A percentile compares a stretch with the other conserved stretches of the same genome.
phyloP scores from a whole-genome alignment of 2,888 invertebrate genomes.

The Drosophila lutescens region DNA sequence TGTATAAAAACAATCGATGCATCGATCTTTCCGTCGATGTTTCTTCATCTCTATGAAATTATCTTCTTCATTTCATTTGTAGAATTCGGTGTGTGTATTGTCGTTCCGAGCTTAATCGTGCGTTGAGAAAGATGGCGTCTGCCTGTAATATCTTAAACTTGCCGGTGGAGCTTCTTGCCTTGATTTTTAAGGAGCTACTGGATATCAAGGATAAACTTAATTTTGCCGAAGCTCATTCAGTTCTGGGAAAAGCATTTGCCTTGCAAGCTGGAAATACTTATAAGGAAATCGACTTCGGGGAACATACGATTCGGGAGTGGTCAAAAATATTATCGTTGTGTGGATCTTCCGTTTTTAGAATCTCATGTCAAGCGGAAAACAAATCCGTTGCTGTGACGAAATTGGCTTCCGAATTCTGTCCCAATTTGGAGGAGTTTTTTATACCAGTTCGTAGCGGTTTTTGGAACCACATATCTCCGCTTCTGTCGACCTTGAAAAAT shows the following conservation, averaged over 20 bases:
- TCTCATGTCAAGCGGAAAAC: fast-evolving
- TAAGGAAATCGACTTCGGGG: background rate
- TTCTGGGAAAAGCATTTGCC: slow-evolving; percentile 7
- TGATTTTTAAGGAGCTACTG: background rate
- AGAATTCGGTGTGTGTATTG: background rate
- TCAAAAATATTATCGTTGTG: background rate
- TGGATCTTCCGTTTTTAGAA: slow-evolving; percentile 5
- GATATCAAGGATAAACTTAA: slow-evolving; percentile 6
- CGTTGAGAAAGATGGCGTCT: background rate
- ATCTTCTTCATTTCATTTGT: background rate
- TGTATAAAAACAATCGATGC: too few relatives aligned
- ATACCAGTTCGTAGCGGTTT: background rate
- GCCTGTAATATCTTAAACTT: slow-evolving; percentile 4
- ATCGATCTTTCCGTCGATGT: too few relatives aligned
- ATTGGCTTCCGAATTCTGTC: slow-evolving; percentile 8
- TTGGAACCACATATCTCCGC: slow-evolving; percentile 1
- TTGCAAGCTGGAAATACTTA: background rate
- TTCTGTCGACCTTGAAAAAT: background rate
- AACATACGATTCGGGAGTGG: background rate
- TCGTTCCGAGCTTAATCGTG: background rate
- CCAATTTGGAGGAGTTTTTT: slow-evolving; percentile 12
- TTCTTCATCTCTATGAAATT: too few relatives aligned
- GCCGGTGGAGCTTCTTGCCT: background rate
- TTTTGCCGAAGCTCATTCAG: background rate
- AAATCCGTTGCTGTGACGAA: background rate